A percentile compares a stretch with the other conserved stretches of the same genome.
Conservation (phyloP, 1,140 invertebrate species). For the Harpegnathos saltator region DNA sequence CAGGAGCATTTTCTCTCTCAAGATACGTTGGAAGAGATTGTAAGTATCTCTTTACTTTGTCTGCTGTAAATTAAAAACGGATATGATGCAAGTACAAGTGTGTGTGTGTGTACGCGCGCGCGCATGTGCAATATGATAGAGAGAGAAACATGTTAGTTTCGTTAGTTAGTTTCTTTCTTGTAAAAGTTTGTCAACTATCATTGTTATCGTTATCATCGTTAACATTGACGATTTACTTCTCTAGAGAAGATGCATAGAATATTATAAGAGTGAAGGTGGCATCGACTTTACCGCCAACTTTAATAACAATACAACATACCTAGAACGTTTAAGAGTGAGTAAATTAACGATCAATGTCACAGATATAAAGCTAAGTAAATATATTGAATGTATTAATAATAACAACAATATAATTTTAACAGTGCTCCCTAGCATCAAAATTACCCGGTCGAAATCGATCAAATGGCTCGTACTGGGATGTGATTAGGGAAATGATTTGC, state of each 20-base stretch:
- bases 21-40: slow-evolving; percentile 94
- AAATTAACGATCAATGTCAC: background rate
- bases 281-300: slow-evolving; percentile 92
- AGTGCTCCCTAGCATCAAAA: slow-evolving; percentile 84
- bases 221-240: slow-evolving; percentile 67
- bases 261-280: slow-evolving; percentile 92
- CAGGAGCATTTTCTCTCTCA: slow-evolving; percentile 93
- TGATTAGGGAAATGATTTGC: slow-evolving; percentile 84
- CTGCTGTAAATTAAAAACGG: background rate
- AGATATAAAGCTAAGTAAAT: background rate
- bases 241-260: slow-evolving; percentile 93
- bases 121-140: no score
- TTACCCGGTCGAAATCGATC: slow-evolving; percentile 81
- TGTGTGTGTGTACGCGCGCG: no score
- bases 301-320: slow-evolving; percentile 90
- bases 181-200: no score
- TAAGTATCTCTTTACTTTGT: slow-evolving; percentile 77
- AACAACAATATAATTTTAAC: slow-evolving; percentile 49
- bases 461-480: slow-evolving; percentile 83
- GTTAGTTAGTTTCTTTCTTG: no score
- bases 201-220: no score
- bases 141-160: no score
- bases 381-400: slow-evolving; percentile 27
- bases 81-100: no score
- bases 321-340: slow-evolving; percentile 91